Evolutionary conservation across 2,797 vertebrate genomes (phyloP).

Genomic region (Lepilemur septentrionalis): DNA sequence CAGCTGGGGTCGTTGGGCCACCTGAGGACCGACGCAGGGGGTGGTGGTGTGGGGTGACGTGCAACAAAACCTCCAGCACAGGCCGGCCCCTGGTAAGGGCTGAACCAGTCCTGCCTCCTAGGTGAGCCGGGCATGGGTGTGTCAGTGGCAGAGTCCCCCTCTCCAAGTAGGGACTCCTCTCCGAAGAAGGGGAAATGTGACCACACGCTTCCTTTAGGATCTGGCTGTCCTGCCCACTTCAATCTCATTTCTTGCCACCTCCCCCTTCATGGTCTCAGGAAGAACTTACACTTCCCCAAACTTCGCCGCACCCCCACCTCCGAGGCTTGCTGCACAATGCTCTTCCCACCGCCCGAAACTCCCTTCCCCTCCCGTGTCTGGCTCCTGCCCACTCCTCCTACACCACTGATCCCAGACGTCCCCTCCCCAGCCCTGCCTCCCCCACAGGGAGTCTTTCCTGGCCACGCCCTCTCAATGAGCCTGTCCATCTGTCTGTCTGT

Average conservation of each 20-base stretch:
- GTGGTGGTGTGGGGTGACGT: fast-evolving
- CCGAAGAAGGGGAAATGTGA: not conserved
- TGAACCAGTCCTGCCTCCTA: not conserved
- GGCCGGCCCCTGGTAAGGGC: too few relatives aligned
- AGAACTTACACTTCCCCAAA: not conserved
- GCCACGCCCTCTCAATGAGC: not conserved
- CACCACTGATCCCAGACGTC: not conserved
- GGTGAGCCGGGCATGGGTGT: not conserved
- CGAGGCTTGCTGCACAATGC: not conserved
- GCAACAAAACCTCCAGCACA: not conserved
- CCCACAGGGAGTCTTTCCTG: not conserved
- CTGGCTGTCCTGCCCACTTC: not conserved
- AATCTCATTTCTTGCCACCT: not conserved
- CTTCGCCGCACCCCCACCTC: not conserved
- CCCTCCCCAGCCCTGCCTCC: not conserved
- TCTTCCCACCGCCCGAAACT: not conserved
- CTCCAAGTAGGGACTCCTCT: not conserved
- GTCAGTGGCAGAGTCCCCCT: not conserved
- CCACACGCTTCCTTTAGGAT: fast-evolving
- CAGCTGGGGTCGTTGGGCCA: fast-evolving
- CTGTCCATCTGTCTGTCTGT: not conserved
- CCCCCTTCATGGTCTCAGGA: not conserved
- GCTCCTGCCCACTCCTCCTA: not conserved
- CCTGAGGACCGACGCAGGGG: not conserved
- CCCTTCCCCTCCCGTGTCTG: not conserved